These are phyloP conservation scores for Microcebus murinus DNA, from an alignment of 2,113 vertebrate species.

Conservation along the genomic window DNA sequence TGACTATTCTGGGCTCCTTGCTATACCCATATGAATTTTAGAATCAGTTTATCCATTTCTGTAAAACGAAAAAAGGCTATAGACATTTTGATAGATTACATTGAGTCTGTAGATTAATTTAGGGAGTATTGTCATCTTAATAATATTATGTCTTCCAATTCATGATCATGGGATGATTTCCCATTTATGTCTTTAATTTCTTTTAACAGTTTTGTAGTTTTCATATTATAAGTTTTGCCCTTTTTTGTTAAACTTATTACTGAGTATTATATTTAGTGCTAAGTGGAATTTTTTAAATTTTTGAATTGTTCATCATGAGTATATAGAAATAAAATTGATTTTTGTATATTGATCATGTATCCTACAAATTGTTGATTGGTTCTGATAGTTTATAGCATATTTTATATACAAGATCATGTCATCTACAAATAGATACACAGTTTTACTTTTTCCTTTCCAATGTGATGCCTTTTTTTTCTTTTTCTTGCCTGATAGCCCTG, in stretches of 20 bases:
- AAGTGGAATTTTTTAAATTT: background rate
- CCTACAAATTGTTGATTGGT: background rate
- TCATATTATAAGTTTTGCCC: background rate
- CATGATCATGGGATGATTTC: background rate
- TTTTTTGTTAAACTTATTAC: background rate
- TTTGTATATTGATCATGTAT: too few species aligned
- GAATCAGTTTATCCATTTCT: background rate
- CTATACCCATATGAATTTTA: background rate
- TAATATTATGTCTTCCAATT: background rate
- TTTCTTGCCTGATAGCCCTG: background rate
- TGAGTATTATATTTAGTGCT: background rate
- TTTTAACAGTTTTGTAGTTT: background rate
- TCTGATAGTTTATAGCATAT: background rate
- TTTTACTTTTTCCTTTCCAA: background rate
- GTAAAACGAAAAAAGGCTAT: background rate
- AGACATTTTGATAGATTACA: background rate
- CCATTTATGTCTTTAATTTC: background rate
- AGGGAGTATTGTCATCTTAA: background rate
- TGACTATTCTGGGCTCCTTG: background rate
- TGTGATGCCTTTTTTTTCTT: background rate
- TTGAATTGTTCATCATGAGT: background rate
- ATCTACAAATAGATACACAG: background rate
- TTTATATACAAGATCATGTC: background rate
- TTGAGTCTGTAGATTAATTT: background rate
- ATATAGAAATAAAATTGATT: background rate